These are phyloP conservation scores for Pristionchus japonicus DNA, from an alignment of 2,888 invertebrate species.

Conservation along the genomic window DNA sequence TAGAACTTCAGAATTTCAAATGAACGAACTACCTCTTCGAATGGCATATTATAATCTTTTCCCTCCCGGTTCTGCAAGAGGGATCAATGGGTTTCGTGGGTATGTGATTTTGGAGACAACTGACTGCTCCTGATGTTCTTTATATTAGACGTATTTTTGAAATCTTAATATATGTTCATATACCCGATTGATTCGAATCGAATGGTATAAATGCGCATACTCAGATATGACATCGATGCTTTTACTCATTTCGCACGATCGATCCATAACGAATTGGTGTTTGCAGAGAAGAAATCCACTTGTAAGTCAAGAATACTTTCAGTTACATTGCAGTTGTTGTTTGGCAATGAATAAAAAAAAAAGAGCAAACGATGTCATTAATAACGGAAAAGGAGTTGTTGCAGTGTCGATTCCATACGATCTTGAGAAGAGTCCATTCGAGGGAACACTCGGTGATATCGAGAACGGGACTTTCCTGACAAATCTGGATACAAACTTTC, in stretches of 20 bases:
- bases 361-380: not conserved
- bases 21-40: not conserved
- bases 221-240: not conserved
- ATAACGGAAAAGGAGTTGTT: not conserved
- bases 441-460: not conserved
- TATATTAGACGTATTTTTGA: not conserved
- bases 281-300: not conserved
- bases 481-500: not conserved
- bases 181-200: too few species aligned
- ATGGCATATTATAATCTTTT: not conserved
- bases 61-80: not conserved
- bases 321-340: not conserved
- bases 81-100: not conserved
- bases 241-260: not conserved
- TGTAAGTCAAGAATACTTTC: not conserved
- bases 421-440: not conserved
- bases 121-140: not conserved
- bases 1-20: too few species aligned
- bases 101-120: not conserved
- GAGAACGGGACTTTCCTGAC: not conserved
- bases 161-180: too few species aligned
- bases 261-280: not conserved
- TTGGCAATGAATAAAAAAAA: not conserved
- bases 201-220: too few species aligned
- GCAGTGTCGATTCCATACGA: not conserved